A percentile compares a stretch with the other conserved stretches of the same genome.
Conservation (phyloP, 2,888 invertebrate species). For the Plebejus anna region DNA sequence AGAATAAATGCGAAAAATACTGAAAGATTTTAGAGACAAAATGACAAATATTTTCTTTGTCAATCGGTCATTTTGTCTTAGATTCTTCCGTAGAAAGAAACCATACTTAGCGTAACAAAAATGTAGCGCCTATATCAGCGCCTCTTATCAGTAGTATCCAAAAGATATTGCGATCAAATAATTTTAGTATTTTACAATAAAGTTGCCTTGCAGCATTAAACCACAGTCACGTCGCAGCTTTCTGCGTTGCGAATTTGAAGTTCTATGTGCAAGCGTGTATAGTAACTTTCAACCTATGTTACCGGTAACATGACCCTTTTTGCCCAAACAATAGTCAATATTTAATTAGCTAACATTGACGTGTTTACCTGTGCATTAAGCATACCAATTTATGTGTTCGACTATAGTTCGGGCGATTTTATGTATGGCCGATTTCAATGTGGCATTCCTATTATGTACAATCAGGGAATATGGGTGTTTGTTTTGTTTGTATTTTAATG, state of each 20-base stretch:
- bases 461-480: not conserved
- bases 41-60: too few relatives aligned
- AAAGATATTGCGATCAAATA: too few relatives aligned
- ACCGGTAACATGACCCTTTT: constrained; percentile 17
- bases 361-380: constrained; percentile 2
- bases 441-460: not conserved
- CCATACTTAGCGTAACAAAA: not conserved
- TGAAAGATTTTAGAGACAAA: not conserved
- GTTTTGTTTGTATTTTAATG: not conserved
- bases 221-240: not conserved
- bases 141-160: too few relatives aligned
- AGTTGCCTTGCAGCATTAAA: not conserved
- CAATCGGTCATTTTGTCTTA: not conserved
- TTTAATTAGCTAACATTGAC: constrained; percentile 2
- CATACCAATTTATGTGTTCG: not conserved
- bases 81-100: not conserved
- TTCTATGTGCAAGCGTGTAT: not conserved
- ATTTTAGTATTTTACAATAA: too few relatives aligned
- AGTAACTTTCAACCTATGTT: constrained; percentile 8
- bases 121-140: too few relatives aligned
- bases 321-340: constrained; percentile 9
- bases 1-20: not conserved
- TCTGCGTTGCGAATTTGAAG: not conserved
- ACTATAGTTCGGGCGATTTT: not conserved
- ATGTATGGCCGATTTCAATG: not conserved